Percentiles rank a stretch among this genome's conserved stretches.
Evolutionary conservation across 1,140 invertebrate species (phyloP).

Genomic region (Coptotermes formosanus): DNA sequence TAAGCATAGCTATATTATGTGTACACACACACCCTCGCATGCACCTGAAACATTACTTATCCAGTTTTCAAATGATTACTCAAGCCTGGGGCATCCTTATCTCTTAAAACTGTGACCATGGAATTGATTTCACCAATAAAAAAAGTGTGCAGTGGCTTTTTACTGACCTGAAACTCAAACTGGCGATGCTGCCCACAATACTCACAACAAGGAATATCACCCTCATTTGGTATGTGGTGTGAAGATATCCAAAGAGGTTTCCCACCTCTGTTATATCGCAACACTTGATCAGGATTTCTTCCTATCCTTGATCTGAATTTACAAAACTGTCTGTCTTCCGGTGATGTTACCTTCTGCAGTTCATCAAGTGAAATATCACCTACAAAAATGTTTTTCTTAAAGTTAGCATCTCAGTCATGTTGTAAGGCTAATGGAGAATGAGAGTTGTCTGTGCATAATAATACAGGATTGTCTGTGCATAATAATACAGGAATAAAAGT

Average conservation of each 20-base stretch:
- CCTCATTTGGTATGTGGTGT: conserved; percentile 44
- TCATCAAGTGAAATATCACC: conserved; percentile 60
- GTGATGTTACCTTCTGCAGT: conserved; percentile 55
- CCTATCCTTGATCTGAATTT: conserved; percentile 64
- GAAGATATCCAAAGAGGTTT: conserved; percentile 77
- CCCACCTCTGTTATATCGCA: conserved; percentile 79
- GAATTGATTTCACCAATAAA: no score
- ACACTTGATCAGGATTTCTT: conserved; percentile 69
- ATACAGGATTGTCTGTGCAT: no score
- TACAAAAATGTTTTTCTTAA: conserved; percentile 24
- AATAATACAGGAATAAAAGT: no score
- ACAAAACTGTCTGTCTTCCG: conserved; percentile 71
- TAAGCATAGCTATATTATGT: no score
- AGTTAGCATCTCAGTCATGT: background rate
- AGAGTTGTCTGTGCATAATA: no score
- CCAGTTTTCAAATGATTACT: no score
- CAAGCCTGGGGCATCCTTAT: no score
- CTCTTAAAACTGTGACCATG: no score
- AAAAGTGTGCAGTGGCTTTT: background rate
- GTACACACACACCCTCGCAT: no score
- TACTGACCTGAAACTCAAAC: conserved; percentile 87
- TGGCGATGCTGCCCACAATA: conserved; percentile 70
- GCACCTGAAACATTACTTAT: no score
- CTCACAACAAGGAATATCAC: conserved; percentile 70
- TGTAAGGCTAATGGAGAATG: no score